Conservation (phyloP, 2,888 invertebrate genomes). For the Tethea ocularis region DNA sequence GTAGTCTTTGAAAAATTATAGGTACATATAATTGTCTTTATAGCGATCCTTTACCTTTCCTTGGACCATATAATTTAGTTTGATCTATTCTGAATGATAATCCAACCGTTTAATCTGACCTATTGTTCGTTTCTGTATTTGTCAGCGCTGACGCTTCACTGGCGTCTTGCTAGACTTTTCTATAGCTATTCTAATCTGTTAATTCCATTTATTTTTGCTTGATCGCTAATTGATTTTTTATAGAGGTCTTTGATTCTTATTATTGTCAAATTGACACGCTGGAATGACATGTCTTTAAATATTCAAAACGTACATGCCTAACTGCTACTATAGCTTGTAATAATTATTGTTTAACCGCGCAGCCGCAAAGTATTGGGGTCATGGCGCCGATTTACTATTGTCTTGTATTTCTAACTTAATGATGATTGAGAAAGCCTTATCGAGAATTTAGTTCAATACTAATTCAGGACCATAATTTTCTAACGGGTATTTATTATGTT, state of each 20-base stretch:
- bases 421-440: slow-evolving; percentile 31
- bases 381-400: slow-evolving; percentile 33
- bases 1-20: no score
- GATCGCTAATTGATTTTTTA: neutral
- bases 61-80: neutral
- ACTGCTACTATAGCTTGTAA: slow-evolving; percentile 25
- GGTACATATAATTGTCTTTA: no score
- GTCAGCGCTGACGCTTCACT: neutral
- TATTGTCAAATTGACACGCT: neutral
- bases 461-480: neutral
- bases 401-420: slow-evolving; percentile 33
- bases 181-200: neutral
- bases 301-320: slow-evolving; percentile 25
- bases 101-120: neutral
- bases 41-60: no score
- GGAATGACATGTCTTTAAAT: slow-evolving; percentile 13
- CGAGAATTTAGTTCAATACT: slow-evolving; percentile 9
- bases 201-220: no score
- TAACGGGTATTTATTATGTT: neutral
- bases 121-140: neutral
- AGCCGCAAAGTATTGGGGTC: slow-evolving; percentile 39
- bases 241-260: neutral
- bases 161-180: neutral
- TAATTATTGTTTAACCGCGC: slow-evolving; percentile 39
- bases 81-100: neutral